Base-by-base conservation (phyloP, 2,888 invertebrate genomes). In the Oxycera nigricornis region DNA sequence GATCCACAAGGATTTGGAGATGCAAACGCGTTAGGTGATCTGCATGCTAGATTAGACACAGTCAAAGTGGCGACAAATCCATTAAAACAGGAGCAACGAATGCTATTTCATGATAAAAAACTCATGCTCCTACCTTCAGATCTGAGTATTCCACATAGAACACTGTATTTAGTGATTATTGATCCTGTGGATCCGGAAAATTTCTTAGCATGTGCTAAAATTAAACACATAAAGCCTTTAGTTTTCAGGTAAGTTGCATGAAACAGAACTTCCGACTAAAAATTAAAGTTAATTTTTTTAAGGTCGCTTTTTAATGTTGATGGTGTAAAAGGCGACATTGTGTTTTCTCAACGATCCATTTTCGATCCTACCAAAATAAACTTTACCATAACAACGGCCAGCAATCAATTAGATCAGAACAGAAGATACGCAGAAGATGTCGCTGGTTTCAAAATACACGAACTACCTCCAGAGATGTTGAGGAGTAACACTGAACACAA, bases 341-440 rank as follows among this genome's bases (percentile, higher is more conserved):
- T 89, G 9, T 89, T 97, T 76, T 88, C 87, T 0, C 96, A 96
- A 84, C 89, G 91, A 35, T 94, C 94, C 0, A 92, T 91, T 26
- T 95, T 93, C 82, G 93, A 95, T 83, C 93, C 94, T 0, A 95
- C 95, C 0, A 92, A 92, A 87, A 86, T 92, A 0, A 91, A 90
- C 81, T 91, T 95, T 79, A 90, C 91, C 46, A 83, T 93, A 30
- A 87, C 88, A 0, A 88, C 93, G 0, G 86, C 92, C 0, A 88
- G 89, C 79, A 88, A 89, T 61, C 89, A 91, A 78, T 86, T 91
- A 73, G 91, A 91, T 83, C 90, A 91, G 0, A 90, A 91, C 81
- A 86, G 92, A 1, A 90, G 92, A 35, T 93, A 92, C 81, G 91
- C 91, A 26, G 89, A 91, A 70, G 91, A 92, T 79, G 89, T 94